Evolutionary conservation across 1,140 invertebrate genomes (phyloP).

Genomic region (Harpegnathos saltator): DNA sequence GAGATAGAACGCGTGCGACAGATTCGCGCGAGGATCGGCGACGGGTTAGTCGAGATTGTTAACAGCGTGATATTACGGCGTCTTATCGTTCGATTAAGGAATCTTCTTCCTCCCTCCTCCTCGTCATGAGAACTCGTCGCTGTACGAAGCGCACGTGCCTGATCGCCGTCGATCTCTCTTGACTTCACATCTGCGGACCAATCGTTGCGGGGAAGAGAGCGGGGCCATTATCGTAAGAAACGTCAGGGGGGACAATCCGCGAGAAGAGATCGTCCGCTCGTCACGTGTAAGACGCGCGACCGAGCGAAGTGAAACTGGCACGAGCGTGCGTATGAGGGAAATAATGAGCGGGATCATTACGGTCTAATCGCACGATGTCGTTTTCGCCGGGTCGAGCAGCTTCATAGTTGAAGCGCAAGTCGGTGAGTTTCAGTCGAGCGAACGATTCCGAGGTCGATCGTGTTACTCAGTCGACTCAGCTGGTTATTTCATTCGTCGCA

Average conservation of each 20-base stretch:
- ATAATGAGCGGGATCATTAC: too few species aligned
- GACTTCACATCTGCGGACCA: conserved; percentile 56
- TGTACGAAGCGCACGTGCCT: conserved; percentile 27
- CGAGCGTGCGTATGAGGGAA: too few species aligned
- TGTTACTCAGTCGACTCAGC: not conserved
- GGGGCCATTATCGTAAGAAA: conserved; percentile 18
- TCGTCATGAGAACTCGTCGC: conserved; percentile 6
- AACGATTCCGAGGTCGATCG: not conserved
- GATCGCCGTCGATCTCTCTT: not conserved
- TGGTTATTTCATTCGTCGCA: not conserved
- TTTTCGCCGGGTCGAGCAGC: too few species aligned
- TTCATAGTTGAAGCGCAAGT: too few species aligned
- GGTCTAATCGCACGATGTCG: too few species aligned
- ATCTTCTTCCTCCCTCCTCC: not conserved
- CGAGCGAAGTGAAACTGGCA: too few species aligned
- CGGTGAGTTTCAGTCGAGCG: too few species aligned
- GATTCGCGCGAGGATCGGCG: conserved; percentile 34
- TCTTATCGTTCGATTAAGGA: conserved; percentile 31
- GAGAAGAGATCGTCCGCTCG: not conserved
- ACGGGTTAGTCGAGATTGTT: conserved; percentile 3
- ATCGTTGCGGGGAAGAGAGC: conserved; percentile 27
- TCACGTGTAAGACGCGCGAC: not conserved
- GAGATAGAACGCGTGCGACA: conserved; percentile 70
- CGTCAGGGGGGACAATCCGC: too few species aligned
- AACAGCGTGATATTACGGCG: not conserved